These are phyloP conservation scores for Saturnia japonica DNA, from an alignment of 2,888 invertebrate species.

Conservation along the genomic window DNA sequence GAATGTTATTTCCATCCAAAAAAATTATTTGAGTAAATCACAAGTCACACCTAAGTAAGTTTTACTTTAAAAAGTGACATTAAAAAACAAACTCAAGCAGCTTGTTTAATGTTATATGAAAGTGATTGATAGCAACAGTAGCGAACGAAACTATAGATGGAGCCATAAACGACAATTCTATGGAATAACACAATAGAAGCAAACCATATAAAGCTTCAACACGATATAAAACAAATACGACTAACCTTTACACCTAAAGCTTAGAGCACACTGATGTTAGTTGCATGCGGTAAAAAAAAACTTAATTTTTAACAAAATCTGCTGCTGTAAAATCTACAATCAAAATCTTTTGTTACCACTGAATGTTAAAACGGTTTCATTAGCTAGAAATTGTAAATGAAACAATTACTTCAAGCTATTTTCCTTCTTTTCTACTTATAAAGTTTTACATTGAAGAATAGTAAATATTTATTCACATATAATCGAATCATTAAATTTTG, in stretches of 20 bases:
- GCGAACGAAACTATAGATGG: background rate
- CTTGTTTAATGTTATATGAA: background rate
- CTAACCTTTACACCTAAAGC: slow-evolving; percentile 49
- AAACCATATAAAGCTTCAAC: slow-evolving; percentile 19
- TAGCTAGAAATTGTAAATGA: too few relatives aligned
- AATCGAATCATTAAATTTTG: too few relatives aligned
- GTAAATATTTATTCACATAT: too few relatives aligned
- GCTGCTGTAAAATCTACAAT: too few relatives aligned
- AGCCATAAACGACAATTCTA: slow-evolving; percentile 15
- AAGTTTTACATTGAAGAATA: too few relatives aligned
- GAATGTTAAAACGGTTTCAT: too few relatives aligned
- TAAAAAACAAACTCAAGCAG: background rate
- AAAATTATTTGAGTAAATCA: too few relatives aligned
- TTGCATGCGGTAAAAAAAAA: background rate
- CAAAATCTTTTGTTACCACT: too few relatives aligned
- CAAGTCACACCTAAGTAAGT: background rate
- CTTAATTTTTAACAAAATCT: too few relatives aligned
- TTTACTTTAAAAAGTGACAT: background rate
- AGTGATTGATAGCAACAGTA: background rate
- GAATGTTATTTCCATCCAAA: too few relatives aligned
- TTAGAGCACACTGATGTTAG: slow-evolving; percentile 21
- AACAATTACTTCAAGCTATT: too few relatives aligned
- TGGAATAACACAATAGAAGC: slow-evolving; percentile 15
- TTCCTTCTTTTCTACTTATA: too few relatives aligned
- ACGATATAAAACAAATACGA: slow-evolving; percentile 43